Evolutionary conservation across 2,888 invertebrate species (phyloP), one percentile per base, ranked within the genome.

Genomic region (Blastobasis adustella): DNA sequence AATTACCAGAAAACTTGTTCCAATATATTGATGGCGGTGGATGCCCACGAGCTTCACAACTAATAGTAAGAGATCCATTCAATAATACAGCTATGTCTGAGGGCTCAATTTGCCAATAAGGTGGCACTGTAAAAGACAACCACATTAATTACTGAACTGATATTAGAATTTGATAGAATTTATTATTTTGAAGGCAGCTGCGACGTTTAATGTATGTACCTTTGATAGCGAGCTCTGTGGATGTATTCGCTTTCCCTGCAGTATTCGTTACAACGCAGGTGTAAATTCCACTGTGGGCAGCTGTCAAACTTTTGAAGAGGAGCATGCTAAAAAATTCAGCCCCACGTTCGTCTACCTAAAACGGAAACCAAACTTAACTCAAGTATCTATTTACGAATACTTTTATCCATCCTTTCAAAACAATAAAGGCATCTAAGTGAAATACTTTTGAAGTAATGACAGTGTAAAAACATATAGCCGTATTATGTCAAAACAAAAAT

Each of bases 31-130:
- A 85, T 37, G 95, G 95, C 58, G 91, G 85, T 8, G 96, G 96
- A 82, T 93, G 95, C 54, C 96, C 96, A 62, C 92, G 91, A 3
- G 95, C 95, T 69, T 92, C 92, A 71, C 96, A 96, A 73, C 93
- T 92, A 57, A 96, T 90, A 54, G 92, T 91, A 53, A 94, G 90
- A 49, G 92, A 90, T 60, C 93, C 92, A 59, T 95, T 95, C 10
- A 94, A 89, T 61, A 95, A 89, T 47, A 93, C 92, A 53, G 93
- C 92, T 49, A 91, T 90, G 73, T 95, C 94, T 63, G 91, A 89
- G 5, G 94, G 94, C 73, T 95, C 94, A 52, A 92, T 89, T 66
- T 93, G 90, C 92, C 94, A 94, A 66, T 92, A 93, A 54, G 95
- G 94, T 49, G 95, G 94, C 63, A 95, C 96, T 95, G 70, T 53